Base-by-base conservation (phyloP, 2,113 vertebrate genomes). In the Pionites leucogaster region DNA sequence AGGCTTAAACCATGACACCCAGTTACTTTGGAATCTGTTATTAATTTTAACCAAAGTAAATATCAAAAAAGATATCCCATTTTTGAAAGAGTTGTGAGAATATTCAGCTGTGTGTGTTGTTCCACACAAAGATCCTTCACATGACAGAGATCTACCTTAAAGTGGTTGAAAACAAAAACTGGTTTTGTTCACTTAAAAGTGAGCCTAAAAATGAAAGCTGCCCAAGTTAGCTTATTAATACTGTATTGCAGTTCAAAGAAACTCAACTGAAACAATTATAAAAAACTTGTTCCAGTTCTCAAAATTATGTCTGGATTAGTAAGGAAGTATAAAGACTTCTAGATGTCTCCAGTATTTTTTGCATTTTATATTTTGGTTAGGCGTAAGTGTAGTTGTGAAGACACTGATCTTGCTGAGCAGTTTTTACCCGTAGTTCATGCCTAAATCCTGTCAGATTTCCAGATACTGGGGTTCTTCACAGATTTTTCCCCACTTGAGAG, bases 371-470 rank as follows among this genome's bases (percentile, higher is more conserved):
- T 77, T 91, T 86, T 91, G 10, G 23, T 28, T 41, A 46, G 47
- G 27, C 3, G 6, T 44, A 37, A 65, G 8, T 27, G 13, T 31
- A 91, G 12, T 49, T 74, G 37, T 42, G 47, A 53, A 88, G 13
- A 11, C 75, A 42, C 35, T 79, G 35, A 64, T 55, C 42, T 67
- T 67, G 37, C n/a, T 94, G 55, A 49, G 42, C 70, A 84, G 25
- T 64, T 44, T 44, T 47, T 16, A 46, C 0, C 3, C 0, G 0
- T 18, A 14, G 22, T 20, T 92, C 7, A 14, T 24, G 23, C 37
- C 67, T 52, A 67, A 46, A 70, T 25, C 28, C 41, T 55, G 9
- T 52, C 41, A 74, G 28, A 74, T 79, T 92, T 74, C 37, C 46
- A 74, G 37, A 28, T n/a, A 52, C 0, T 19, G 17, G 17, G 13